Conservation (phyloP, 2,113 vertebrate species). For the Columba livia region DNA sequence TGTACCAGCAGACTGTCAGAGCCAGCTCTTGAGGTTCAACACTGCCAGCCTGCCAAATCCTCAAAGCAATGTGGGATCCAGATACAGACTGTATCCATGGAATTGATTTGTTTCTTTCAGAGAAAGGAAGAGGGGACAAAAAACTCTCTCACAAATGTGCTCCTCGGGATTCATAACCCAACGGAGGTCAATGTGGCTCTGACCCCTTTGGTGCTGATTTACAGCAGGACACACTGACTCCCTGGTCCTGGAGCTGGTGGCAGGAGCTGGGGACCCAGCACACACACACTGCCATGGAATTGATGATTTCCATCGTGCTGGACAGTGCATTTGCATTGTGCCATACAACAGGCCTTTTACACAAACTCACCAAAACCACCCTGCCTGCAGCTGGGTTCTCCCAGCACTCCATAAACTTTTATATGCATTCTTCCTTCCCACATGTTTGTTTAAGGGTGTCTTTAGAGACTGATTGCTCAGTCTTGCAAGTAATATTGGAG, state of each 20-base stretch:
- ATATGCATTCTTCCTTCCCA: neutral
- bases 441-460: neutral
- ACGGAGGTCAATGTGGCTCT: neutral
- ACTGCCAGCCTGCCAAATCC: conserved; percentile 28
- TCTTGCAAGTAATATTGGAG: neutral
- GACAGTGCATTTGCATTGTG: rapidly evolving
- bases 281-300: rapidly evolving
- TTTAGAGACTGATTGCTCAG: neutral
- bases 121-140: neutral
- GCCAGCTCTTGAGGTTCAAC: neutral
- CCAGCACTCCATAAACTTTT: neutral
- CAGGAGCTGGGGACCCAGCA: neutral
- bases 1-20: conserved; percentile 29
- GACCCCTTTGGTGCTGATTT: neutral
- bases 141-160: no score
- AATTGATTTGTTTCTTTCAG: conserved; percentile 17
- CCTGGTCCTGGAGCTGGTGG: no score
- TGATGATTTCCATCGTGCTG: rapidly evolving
- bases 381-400: neutral
- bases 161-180: neutral
- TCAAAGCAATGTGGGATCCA: neutral
- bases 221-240: neutral
- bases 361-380: rapidly evolving
- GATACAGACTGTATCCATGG: neutral
- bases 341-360: rapidly evolving